phyloP scores from a whole-genome alignment of 2,888 invertebrate species.

The Eupithecia dodoneata region DNA sequence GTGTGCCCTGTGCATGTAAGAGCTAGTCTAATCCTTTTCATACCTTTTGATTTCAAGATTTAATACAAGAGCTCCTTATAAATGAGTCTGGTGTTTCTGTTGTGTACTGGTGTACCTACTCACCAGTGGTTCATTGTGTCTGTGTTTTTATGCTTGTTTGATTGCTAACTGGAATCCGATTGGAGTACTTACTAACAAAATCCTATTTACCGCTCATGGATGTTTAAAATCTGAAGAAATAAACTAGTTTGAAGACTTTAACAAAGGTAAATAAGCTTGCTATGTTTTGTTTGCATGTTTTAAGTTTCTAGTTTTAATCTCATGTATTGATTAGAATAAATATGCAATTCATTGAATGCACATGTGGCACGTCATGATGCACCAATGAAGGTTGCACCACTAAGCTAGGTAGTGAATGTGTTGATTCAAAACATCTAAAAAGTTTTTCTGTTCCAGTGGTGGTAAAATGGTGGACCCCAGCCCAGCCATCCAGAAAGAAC shows the following conservation, averaged over 20 bases:
- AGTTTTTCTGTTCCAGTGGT: slow-evolving; percentile 81
- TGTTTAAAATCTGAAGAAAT: not conserved
- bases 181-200: not conserved
- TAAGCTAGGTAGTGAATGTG: not conserved
- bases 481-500: slow-evolving; percentile 89
- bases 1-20: not conserved
- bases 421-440: not conserved
- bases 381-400: not conserved
- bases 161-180: not conserved
- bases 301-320: not conserved
- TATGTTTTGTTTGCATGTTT: not conserved
- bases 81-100: not conserved
- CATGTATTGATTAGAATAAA: not conserved
- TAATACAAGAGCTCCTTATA: not conserved
- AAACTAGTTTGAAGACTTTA: not conserved
- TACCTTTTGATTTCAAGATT: not conserved
- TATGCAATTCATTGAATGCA: not conserved
- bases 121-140: not conserved
- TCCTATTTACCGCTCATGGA: not conserved
- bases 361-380: not conserved
- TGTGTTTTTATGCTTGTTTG: not conserved
- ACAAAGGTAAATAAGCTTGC: not conserved
- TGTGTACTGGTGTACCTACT: not conserved
- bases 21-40: not conserved
- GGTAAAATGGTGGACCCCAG: slow-evolving; percentile 93